Conservation (phyloP, 2,888 invertebrate genomes). For the Allacma fusca region DNA sequence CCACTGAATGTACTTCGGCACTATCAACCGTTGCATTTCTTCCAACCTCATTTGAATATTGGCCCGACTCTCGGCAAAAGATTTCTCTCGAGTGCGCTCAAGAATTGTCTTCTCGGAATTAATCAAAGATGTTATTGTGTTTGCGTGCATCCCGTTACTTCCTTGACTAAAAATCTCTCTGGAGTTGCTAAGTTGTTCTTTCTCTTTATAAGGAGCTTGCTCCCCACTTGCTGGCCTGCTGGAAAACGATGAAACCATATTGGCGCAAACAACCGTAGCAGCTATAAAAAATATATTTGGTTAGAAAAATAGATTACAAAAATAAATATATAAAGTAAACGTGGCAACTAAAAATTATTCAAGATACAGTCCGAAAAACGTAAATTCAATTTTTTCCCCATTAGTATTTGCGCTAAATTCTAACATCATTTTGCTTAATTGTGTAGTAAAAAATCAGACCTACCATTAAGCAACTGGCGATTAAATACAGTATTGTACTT, state of each 20-base stretch:
- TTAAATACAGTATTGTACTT: constrained; percentile 51
- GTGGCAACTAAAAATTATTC: background rate
- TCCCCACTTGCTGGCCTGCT: background rate
- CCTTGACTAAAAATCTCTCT: constrained; percentile 41
- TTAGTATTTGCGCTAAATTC: no score
- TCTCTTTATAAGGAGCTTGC: background rate
- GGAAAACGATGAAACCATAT: constrained; percentile 35
- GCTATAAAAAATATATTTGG: constrained; percentile 28
- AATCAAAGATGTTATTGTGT: constrained; percentile 25
- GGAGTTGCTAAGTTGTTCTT: constrained; percentile 19
- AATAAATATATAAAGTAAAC: no score
- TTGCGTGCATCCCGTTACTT: constrained; percentile 1
- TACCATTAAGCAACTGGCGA: constrained; percentile 48
- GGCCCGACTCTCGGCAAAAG: constrained; percentile 49
- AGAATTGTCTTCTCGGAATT: constrained; percentile 45
- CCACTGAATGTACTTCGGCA: constrained; percentile 52
- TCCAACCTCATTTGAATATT: constrained; percentile 47
- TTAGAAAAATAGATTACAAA: background rate
- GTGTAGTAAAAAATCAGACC: constrained; percentile 11
- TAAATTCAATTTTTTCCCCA: background rate
- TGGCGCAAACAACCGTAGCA: constrained; percentile 46
- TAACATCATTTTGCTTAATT: no score
- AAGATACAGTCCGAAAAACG: background rate
- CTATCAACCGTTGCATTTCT: constrained; percentile 51
- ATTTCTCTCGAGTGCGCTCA: constrained; percentile 49